Base-by-base conservation (phyloP, 30 jellyfish, hydroid and myxozoan species). In the Turritopsis dohrnii region DNA sequence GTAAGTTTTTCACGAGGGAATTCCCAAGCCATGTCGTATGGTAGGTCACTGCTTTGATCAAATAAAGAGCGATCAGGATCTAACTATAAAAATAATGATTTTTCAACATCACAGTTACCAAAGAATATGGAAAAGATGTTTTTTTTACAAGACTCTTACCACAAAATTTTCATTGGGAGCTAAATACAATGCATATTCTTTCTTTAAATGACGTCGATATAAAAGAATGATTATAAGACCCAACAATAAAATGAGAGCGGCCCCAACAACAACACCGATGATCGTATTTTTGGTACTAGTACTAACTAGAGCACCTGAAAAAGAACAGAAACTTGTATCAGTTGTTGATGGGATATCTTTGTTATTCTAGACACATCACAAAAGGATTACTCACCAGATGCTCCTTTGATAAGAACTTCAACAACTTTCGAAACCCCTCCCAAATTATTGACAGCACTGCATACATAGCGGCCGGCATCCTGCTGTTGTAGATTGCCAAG, bases 11-110 rank as follows among this genome's bases (percentile, higher is more conserved):
- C 94, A 21, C 97, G 84, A 72, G 97, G 97, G 79, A 91, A 91
- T 75, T 91, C 97, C 96, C 96, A 91, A 29, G 81, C 90, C n/a
- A 90, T 74, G 71, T 91, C 97, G 66, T 91, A 91, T 1, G 97
- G 97, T 5, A 87, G 81, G 17, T 84, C 94, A 66, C 94, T 76
- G 74, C 94, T 69, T 69, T 91, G 96, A 25, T 91, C 97, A 26
- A 91, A 91, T 16, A 87, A 28, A 18, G 97, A 31, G 28, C 96
- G 85, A 53, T 87, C 96, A 18, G 96, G 96, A 71, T 91, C 96
- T 21, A 91, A 81, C 97, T 91, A 41, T 25, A 28, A 82, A 65
- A 71, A 29, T 28, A 52, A 79, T 24, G 23, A 30, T n/a, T n/a
- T n/a, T n/a, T n/a, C n/a, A n/a, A n/a, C n/a, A n/a, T n/a, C n/a